phyloP scores from a whole-genome alignment of 1,140 invertebrate species.

The Sinonovacula constricta region DNA sequence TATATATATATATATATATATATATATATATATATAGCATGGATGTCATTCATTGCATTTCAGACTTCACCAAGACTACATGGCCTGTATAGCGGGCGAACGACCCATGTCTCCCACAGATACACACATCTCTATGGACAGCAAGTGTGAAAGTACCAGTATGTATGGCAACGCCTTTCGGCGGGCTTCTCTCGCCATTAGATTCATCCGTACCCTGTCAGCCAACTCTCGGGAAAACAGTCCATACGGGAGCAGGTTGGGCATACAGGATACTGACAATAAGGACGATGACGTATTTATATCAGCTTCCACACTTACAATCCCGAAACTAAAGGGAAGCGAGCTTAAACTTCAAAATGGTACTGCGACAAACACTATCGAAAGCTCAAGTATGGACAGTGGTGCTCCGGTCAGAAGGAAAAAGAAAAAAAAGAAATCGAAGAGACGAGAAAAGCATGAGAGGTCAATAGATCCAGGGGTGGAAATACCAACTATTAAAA shows the following conservation, averaged over 20 bases:
- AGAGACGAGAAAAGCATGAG: background rate
- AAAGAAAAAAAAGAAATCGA: slow-evolving; percentile 27
- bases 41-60: slow-evolving; percentile 9
- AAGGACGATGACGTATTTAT: background rate
- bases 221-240: slow-evolving; percentile 33
- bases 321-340: background rate
- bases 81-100: slow-evolving; percentile 41
- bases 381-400: background rate
- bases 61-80: slow-evolving; percentile 58
- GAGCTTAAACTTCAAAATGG: background rate
- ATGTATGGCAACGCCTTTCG: slow-evolving; percentile 69
- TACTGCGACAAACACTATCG: too few species aligned
- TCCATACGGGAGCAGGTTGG: slow-evolving; percentile 10
- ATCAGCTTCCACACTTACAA: slow-evolving; percentile 4
- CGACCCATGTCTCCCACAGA: slow-evolving; percentile 58
- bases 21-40: background rate
- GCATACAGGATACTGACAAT: background rate
- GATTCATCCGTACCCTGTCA: slow-evolving; percentile 54
- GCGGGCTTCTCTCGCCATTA: slow-evolving; percentile 62
- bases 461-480: too few species aligned
- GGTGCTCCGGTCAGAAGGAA: background rate
- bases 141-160: slow-evolving; percentile 64
- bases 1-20: background rate
- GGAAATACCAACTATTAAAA: slow-evolving; percentile 37
- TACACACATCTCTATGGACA: slow-evolving; percentile 58